Evolutionary conservation across 2,888 invertebrate genomes (phyloP).

Genomic region (Keiferia lycopersicella): DNA sequence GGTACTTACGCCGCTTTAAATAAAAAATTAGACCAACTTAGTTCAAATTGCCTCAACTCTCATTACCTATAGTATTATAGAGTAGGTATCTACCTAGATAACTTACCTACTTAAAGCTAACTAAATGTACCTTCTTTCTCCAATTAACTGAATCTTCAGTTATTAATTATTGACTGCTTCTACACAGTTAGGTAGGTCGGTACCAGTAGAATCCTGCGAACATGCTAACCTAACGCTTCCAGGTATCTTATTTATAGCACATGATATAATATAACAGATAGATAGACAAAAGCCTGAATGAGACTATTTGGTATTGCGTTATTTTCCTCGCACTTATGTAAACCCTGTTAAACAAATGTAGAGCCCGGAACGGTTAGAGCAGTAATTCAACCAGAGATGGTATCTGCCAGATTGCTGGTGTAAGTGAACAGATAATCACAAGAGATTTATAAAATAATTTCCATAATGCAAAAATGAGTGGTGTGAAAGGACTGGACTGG

Average conservation of each 20-base stretch:
- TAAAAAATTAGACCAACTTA: not conserved
- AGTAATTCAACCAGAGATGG: conserved; percentile 8
- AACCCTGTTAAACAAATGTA: not conserved
- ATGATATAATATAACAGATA: no score
- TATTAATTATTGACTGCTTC: no score
- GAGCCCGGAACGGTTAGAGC: not conserved
- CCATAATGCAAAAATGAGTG: conserved; percentile 18
- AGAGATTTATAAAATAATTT: conserved; percentile 11
- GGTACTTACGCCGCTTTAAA: not conserved
- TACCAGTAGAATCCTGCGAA: no score
- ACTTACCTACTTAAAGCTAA: no score
- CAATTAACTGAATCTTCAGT: no score
- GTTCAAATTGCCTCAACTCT: not conserved
- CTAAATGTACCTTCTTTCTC: no score
- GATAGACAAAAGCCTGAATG: not conserved
- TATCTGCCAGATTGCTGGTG: conserved; percentile 16
- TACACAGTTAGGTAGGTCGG: no score
- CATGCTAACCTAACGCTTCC: no score
- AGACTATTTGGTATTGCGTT: not conserved
- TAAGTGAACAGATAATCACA: conserved; percentile 13
- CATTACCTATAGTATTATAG: not conserved
- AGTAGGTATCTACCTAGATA: no score
- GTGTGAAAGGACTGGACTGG: not conserved
- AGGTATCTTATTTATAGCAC: no score
- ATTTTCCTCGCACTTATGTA: not conserved